Base-by-base conservation (phyloP, 1,140 invertebrate species). In the Papilio machaon region DNA sequence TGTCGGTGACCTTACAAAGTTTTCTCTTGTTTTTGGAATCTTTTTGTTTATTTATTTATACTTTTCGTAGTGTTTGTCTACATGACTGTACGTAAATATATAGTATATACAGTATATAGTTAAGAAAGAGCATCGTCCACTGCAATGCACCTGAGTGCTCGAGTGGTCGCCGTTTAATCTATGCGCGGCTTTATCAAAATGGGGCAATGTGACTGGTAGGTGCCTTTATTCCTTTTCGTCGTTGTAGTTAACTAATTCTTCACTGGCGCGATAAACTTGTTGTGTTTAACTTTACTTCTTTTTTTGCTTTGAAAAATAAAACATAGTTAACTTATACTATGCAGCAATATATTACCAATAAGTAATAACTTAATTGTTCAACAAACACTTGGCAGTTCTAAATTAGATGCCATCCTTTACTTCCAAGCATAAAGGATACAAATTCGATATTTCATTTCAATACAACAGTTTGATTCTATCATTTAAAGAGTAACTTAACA, bases 101-200 rank as follows among this genome's bases (percentile, higher is more conserved):
- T 13, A 52, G 47, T 30, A 10, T 76, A 13, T 47, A 76, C 11
- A 49, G 19, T 76, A 13, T 47, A 76, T 6, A 49, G 46, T 54
- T 49, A 2, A 52, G 46, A 76, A 52, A 52, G 74, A 76, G 74
- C 46, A 86, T 85, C 81, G 77, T 82, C 81, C 83, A 78, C 82
- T 80, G 86, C 82, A 83, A 83, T 87, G 84, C 86, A 91, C 90
- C 90, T 91, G 89, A 91, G 88, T 88, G 86, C 86, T 92, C 85
- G 87, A 89, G 86, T 91, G 89, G 88, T 87, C 86, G 82, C 81
- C 82, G 87, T 83, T 81, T 91, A 93, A 93, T 92, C 90, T 92
- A 86, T 85, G 90, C 85, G 82, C 84, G 86, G 85, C 87, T 91
- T 93, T 93, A 94, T 94, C 92, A 90, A 94, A 93, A 93, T 93